Percentiles rank a stretch among this genome's conserved stretches.
Conservation (phyloP, 1,140 invertebrate genomes). For the Augochlora pura region DNA sequence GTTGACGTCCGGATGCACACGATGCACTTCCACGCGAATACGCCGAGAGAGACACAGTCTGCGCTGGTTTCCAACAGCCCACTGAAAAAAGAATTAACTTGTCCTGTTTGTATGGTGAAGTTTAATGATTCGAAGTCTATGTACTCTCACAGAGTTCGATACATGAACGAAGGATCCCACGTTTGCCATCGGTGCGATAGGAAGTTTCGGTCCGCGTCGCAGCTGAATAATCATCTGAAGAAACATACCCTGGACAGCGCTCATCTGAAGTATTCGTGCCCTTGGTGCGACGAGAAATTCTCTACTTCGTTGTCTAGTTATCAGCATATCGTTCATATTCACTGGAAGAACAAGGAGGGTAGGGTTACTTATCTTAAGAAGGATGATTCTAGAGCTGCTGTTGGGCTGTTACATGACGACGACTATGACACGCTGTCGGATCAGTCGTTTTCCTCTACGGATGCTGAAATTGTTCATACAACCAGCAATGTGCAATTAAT, state of each 20-base stretch:
- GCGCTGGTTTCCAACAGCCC: background rate
- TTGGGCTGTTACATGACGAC: background rate
- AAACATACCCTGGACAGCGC: constrained; percentile 44
- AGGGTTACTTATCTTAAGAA: too few relatives aligned
- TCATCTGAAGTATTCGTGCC: background rate
- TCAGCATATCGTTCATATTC: constrained; percentile 1
- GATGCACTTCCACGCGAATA: constrained; percentile 54
- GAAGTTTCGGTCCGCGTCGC: constrained; percentile 30
- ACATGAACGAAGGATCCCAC: constrained; percentile 36
- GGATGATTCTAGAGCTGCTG: background rate
- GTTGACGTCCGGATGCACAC: constrained; percentile 26
- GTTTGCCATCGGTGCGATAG: constrained; percentile 47
- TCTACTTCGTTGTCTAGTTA: background rate
- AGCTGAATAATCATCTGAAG: constrained; percentile 44
- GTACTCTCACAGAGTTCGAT: constrained; percentile 42
- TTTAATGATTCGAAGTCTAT: constrained; percentile 41
- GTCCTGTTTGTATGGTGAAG: constrained; percentile 43
- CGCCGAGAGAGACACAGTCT: fast-evolving
- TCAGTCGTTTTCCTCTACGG: too few relatives aligned
- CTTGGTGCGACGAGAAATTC: background rate
- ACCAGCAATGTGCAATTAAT: too few relatives aligned
- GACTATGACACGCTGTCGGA: background rate
- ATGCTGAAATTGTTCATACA: too few relatives aligned
- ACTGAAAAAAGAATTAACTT: background rate
- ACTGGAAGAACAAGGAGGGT: background rate